A percentile compares a stretch with the other conserved stretches of the same genome.
These are phyloP conservation scores for Spongilla lacustris DNA, from an alignment of 37 sponge, comb jelly and placozoan species.

Conservation along the genomic window DNA sequence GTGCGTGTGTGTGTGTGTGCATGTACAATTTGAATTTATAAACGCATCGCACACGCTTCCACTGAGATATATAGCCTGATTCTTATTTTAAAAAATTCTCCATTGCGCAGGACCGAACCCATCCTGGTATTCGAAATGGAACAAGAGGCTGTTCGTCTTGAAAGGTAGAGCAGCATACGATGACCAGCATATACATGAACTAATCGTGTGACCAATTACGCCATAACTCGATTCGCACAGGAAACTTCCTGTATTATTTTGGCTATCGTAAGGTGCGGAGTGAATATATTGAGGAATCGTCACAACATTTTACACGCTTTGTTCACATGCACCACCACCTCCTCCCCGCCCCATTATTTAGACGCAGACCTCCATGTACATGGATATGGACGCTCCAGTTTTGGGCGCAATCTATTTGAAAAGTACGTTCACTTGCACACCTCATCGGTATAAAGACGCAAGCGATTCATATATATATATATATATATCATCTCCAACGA, in stretches of 20 bases:
- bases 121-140: slow-evolving; percentile 55
- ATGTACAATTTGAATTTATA: no score
- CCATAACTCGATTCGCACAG: slow-evolving; percentile 5
- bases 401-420: slow-evolving; percentile 64
- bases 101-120: slow-evolving; percentile 66
- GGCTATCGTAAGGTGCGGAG: slow-evolving; percentile 25
- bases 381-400: slow-evolving; percentile 20
- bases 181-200: not conserved
- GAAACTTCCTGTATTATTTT: slow-evolving; percentile 68
- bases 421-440: slow-evolving; percentile 49
- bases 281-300: not conserved
- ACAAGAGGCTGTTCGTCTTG: slow-evolving; percentile 47
- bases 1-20: no score
- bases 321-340: no score
- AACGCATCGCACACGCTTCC: no score
- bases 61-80: no score
- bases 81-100: no score
- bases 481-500: no score
- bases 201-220: not conserved
- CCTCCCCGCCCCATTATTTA: not conserved
- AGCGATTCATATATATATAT: no score
- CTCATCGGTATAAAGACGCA: no score
- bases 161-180: slow-evolving; percentile 46
- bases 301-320: not conserved
- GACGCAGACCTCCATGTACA: not conserved